Base-by-base conservation (phyloP, 2,113 vertebrate species). In the Equus quagga region DNA sequence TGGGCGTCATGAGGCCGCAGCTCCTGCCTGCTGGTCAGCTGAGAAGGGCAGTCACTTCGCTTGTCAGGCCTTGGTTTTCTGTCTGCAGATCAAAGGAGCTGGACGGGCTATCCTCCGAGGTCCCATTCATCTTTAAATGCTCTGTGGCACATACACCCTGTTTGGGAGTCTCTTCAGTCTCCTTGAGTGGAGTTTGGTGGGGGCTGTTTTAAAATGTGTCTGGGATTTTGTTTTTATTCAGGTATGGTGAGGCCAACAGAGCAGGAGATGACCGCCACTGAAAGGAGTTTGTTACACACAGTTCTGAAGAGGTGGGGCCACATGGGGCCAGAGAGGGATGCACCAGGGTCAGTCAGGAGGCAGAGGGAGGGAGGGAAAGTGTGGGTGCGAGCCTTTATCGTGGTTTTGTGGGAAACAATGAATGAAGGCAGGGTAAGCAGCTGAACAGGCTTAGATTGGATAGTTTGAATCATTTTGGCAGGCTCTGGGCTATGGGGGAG, bases 321-420 rank as follows among this genome's bases (percentile, higher is more conserved):
- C 23, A 7, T 0, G 31, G 8, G 60, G 51, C 26, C 58, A 26
- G 2, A 10, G 1, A 11, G 6, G 67, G 44, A 13, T 12, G 41
- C 14, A 17, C 11, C 9, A 8, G 72, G 62, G 64, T 6, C 24
- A 24, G 41, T 14, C 46, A 8, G 8, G 88, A 67, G 72, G 65
- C 24, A 8, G 4, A 33, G 69, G 31, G 23, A 73, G 19, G 8
- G 31, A 46, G 64, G 46, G 17, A 33, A 3, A 60, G 21, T 4
- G 1, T 21, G 33, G 21, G n/a, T 8, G 28, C 1, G 14, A 62
- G n/a, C 23, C 46, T 56, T 56, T 56, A 9, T 4, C 17, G 21
- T 13, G n/a, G 49, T 56, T 81, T 36, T 18, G 2, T 4, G 56
- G 73, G 76, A 46, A n/a, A 28, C 24, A 44, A 17, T 11, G 58